Percentiles rank a stretch among this genome's conserved stretches.
Conservation (phyloP, 2,797 vertebrate species). For the Octomys mimax region DNA sequence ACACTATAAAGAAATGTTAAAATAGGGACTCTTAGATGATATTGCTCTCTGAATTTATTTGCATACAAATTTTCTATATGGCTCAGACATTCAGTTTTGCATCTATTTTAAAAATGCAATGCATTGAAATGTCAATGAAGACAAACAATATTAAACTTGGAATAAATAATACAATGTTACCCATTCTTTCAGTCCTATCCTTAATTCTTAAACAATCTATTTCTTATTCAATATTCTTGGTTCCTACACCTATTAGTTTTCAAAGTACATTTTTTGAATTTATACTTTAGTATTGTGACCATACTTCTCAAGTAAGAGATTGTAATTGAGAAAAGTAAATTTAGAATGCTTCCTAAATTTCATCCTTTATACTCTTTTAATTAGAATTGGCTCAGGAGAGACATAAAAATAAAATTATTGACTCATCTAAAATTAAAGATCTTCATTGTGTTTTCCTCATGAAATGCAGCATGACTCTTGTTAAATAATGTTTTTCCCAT, state of each 20-base stretch:
- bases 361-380: conserved; percentile 63
- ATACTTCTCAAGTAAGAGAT: conserved; percentile 5
- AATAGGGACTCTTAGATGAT: fast-evolving
- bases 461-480: conserved; percentile 56
- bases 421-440: conserved; percentile 77
- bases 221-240: neutral
- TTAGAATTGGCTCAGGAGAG: conserved; percentile 67
- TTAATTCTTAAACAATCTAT: neutral
- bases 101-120: neutral
- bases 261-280: neutral
- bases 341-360: conserved; percentile 35
- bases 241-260: neutral
- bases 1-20: neutral
- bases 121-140: neutral
- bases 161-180: neutral
- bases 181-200: neutral
- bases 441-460: conserved; percentile 64
- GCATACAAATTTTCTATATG: neutral
- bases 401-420: conserved; percentile 80
- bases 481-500: conserved; percentile 75
- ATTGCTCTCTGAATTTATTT: neutral
- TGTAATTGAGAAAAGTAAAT: neutral
- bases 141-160: neutral
- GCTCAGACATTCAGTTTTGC: neutral
- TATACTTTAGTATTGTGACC: neutral